A percentile compares a stretch with the other conserved stretches of the same genome.
phyloP scores from a whole-genome alignment of 2,113 vertebrate species.

The Brachypteracias leptosomus region DNA sequence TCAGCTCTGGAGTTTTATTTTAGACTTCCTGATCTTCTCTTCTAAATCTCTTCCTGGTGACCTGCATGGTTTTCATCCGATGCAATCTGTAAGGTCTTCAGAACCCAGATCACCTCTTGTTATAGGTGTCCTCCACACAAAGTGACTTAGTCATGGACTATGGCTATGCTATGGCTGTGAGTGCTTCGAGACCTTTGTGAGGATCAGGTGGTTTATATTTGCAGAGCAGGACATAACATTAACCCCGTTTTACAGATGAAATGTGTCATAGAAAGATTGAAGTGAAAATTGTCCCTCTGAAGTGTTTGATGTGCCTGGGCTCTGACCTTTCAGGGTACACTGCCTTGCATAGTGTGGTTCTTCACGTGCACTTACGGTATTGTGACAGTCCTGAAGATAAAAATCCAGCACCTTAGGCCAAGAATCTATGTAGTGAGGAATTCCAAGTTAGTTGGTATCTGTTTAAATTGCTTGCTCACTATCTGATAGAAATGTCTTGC shows the following conservation, averaged over 20 bases:
- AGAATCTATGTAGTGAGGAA: neutral
- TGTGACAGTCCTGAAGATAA: neutral
- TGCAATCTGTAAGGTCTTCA: neutral
- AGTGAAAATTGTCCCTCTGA: neutral
- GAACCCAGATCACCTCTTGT: neutral
- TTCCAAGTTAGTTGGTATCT: neutral
- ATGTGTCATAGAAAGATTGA: neutral
- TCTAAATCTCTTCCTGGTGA: neutral
- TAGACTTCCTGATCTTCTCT: neutral
- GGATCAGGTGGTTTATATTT: neutral
- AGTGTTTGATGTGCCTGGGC: neutral
- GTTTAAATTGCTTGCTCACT: neutral
- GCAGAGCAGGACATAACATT: neutral
- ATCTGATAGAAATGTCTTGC: neutral
- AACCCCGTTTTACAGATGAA: neutral
- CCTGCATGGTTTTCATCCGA: neutral
- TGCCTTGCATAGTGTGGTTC: neutral
- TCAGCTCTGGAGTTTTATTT: neutral
- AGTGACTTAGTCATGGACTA: neutral
- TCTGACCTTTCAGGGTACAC: neutral
- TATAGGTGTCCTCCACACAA: neutral
- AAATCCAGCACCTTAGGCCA: neutral
- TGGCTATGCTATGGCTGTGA: neutral
- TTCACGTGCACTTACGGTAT: neutral
- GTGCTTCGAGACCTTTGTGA: neutral